These are phyloP conservation scores for Hoplostethus mediterraneus DNA, from an alignment of 2,797 vertebrate species.

Conservation along the genomic window DNA sequence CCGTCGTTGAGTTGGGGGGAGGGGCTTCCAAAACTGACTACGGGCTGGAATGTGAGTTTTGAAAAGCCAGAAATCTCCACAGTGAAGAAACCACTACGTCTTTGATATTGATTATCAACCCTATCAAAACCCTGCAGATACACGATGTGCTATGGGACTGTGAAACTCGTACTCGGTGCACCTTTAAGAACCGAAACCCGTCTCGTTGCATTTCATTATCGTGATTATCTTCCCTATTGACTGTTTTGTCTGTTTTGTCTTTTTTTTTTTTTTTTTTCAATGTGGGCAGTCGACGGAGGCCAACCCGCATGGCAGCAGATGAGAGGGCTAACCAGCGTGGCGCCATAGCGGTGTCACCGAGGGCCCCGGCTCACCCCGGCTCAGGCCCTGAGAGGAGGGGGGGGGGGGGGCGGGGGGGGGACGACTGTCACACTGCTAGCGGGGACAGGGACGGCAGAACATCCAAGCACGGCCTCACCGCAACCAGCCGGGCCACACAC, in stretches of 20 bases:
- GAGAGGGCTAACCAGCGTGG: conserved; percentile 40
- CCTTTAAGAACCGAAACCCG: neutral
- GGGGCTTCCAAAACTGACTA: too few species aligned
- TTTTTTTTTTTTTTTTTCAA: conserved; percentile 6
- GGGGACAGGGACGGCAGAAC: neutral
- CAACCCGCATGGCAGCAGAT: conserved; percentile 41
- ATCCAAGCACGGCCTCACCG: neutral
- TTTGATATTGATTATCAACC: neutral
- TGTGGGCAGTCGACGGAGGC: conserved; percentile 37
- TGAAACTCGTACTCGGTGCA: neutral
- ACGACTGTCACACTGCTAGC: neutral
- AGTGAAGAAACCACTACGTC: too few species aligned
- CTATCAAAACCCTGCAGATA: neutral
- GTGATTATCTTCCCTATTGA: neutral
- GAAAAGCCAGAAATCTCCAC: too few species aligned
- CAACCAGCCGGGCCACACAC: conserved; percentile 14
- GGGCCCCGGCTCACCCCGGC: conserved; percentile 38
- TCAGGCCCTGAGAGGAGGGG: conserved; percentile 22
- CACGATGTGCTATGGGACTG: neutral
- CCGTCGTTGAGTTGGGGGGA: too few species aligned
- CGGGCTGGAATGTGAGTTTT: too few species aligned
- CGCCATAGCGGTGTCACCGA: conserved; percentile 46
- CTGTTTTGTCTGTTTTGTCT: neutral
- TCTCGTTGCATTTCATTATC: neutral
- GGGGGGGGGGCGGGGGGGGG: too few species aligned